Evolutionary conservation across 2,888 invertebrate species (phyloP), one percentile per base, ranked within the genome.

Genomic region (Octodonta nipae): DNA sequence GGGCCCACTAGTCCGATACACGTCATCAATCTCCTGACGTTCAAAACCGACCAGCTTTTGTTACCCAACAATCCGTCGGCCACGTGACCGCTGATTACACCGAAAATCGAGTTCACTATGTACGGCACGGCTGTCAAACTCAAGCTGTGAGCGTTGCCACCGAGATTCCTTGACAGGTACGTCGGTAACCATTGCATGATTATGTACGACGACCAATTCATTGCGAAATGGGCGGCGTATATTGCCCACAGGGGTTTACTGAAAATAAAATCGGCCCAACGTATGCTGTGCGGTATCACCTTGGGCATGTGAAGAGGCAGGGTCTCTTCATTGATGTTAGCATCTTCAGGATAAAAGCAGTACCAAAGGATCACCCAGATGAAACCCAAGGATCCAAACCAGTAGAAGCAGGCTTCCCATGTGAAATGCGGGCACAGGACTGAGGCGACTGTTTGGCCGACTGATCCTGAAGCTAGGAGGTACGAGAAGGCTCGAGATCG

Each of bases 181-280:
- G 79, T 81, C 3, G 81, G 81, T 40, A 81, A 58, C 81, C 81
- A 81, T 52, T 78, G 78, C 78, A 81, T 79, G 45, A 81, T 77
- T 41, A 80, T 79, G 51, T 81, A 81, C 47, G 76, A 79, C 32
- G 75, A 75, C 80, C 80, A 81, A 56, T 81, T 81, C 81, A 81
- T 81, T 15, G 76, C 72, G 56, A 81, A 81, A 58, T 81, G 81
- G 16, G 81, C 79, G 34, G 74, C 67, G 49, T 81, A 81, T 42
- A 80, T 68, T 4, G 79, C 73, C 78, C 78, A 78, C 15, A 81
- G 57, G 1, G 78, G 72, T 71, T 76, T 76, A 49, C 75, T 73
- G 24, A 67, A 57, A 26, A 81, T 58, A 46, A 78, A 77, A 52
- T 75, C 75, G 8, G 64, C 65, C 76, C 77, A 78, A 20, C 67